Percentiles rank a stretch among this genome's conserved stretches.
These are phyloP conservation scores for Cnemophilus loriae DNA, from an alignment of 2,113 vertebrate genomes.

Conservation along the genomic window DNA sequence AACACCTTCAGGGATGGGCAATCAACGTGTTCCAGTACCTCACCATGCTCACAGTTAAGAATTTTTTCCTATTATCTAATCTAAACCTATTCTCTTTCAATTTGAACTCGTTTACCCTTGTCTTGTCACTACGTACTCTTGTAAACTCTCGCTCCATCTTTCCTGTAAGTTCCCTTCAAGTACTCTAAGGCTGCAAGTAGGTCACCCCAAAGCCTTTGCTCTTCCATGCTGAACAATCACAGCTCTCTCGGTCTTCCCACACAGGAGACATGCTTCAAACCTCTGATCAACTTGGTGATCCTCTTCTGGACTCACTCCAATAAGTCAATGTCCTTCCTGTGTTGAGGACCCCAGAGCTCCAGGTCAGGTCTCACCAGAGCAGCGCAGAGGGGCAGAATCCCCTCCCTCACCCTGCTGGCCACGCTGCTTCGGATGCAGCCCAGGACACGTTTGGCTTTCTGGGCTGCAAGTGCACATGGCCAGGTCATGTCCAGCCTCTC, in stretches of 20 bases:
- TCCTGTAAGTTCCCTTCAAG: neutral
- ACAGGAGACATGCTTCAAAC: neutral
- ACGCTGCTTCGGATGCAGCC: neutral
- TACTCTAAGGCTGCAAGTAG: neutral
- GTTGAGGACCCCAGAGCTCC: neutral
- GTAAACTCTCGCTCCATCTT: neutral
- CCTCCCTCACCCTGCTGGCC: fast-evolving
- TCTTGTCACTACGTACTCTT: neutral
- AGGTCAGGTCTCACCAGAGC: neutral
- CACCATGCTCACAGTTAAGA: neutral
- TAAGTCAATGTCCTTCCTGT: neutral
- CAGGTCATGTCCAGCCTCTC: neutral
- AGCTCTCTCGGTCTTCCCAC: neutral
- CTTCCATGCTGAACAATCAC: neutral
- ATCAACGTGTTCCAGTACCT: neutral
- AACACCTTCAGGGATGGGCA: neutral
- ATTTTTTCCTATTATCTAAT: neutral
- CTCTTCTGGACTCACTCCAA: neutral
- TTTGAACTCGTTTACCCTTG: neutral
- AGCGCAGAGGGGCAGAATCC: neutral
- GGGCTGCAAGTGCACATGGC: neutral
- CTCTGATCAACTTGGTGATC: neutral
- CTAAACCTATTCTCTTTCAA: neutral
- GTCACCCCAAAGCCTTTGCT: neutral
- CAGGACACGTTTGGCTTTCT: neutral